Percentiles rank a stretch among this genome's conserved stretches.
These are phyloP conservation scores for Agrotis ipsilon DNA, from an alignment of 2,888 invertebrate genomes.

Conservation along the genomic window DNA sequence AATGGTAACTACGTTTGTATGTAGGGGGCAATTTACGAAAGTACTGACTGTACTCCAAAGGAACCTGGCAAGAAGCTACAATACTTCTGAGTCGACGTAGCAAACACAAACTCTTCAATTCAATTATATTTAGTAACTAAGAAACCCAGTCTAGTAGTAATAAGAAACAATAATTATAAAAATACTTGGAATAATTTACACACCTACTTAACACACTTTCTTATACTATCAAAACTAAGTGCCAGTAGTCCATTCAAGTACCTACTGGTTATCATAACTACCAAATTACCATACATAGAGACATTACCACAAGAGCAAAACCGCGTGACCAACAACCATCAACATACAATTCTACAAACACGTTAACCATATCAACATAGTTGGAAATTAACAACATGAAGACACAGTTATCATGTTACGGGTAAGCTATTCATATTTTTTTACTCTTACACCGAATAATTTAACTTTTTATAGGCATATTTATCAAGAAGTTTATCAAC, in stretches of 20 bases:
- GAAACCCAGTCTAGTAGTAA: no score
- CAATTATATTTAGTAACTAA: no score
- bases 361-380: constrained; percentile 31
- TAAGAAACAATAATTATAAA: no score
- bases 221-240: constrained; percentile 1
- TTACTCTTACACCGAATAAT: constrained; percentile 53
- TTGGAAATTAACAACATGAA: constrained; percentile 46
- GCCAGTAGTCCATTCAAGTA: neutral
- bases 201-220: neutral
- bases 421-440: constrained; percentile 51
- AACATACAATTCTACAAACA: constrained; percentile 40
- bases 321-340: constrained; percentile 40
- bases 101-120: no score
- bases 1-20: no score
- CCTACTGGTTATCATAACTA: neutral
- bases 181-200: no score
- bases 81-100: no score
- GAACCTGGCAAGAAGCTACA: no score
- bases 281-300: constrained; percentile 6
- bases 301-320: constrained; percentile 18
- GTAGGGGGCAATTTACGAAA: no score
- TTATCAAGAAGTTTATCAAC: constrained; percentile 55
- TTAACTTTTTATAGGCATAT: constrained; percentile 50
- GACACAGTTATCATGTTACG: constrained; percentile 53
- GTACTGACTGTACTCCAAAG: no score